phyloP scores from a whole-genome alignment of 2,888 invertebrate genomes.

The Aproaerema taeniolella region DNA sequence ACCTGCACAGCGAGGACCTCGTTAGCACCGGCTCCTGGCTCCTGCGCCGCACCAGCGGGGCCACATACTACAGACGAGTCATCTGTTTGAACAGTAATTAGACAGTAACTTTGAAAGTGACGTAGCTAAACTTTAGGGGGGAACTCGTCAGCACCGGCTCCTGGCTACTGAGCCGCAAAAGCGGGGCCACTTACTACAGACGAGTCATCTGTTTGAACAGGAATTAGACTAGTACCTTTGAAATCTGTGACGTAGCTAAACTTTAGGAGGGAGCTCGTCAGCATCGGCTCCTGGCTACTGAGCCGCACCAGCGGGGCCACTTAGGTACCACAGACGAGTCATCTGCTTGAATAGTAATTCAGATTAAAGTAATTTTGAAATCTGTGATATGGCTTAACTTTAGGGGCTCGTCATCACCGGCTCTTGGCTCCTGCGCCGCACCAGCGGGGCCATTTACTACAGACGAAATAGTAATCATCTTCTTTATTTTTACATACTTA shows the following conservation, averaged over 20 bases:
- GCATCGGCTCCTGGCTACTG: slow-evolving; percentile 86
- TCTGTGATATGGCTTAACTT: no score
- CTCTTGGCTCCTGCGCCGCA: slow-evolving; percentile 80
- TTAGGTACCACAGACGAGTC: slow-evolving; percentile 84
- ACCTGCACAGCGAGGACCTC: slow-evolving; percentile 89
- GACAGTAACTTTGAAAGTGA: no score
- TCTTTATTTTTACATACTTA: no score
- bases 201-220: slow-evolving; percentile 90
- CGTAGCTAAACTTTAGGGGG: no score
- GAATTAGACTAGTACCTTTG: no score
- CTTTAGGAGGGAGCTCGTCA: slow-evolving; percentile 89
- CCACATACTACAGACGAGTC: slow-evolving; percentile 87
- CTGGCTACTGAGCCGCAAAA: slow-evolving; percentile 77
- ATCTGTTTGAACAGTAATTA: slow-evolving; percentile 90
- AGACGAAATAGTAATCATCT: no score
- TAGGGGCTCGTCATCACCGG: slow-evolving; percentile 89
- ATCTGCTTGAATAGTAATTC: background rate
- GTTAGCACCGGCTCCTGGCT: slow-evolving; percentile 87
- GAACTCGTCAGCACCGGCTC: slow-evolving; percentile 89
- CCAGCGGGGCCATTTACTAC: slow-evolving; percentile 82
- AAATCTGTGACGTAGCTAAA: no score
- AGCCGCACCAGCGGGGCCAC: slow-evolving; percentile 75
- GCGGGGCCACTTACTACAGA: slow-evolving; percentile 84
- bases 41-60: slow-evolving; percentile 74
- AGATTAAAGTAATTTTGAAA: no score